Evolutionary conservation across 30 jellyfish, hydroid and myxozoan species (phyloP), one percentile per base, ranked within the genome.

Genomic region (Chironex yamaguchii): DNA sequence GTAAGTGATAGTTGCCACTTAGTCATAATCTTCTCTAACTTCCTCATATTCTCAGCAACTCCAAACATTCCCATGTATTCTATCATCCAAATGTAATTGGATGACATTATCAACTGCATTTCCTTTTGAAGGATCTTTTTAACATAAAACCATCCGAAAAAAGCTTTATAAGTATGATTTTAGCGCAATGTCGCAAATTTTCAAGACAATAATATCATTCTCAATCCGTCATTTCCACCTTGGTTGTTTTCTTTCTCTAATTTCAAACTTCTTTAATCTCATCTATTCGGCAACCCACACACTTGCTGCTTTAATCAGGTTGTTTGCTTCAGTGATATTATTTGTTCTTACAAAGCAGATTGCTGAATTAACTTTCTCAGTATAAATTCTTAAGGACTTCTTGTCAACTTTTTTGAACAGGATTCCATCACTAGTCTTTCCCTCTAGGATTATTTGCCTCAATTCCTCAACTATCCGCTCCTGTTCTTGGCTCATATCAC

Each of bases 141-240:
- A n/a, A n/a, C n/a, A n/a, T n/a, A n/a, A n/a, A n/a, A n/a, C n/a
- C n/a, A n/a, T n/a, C n/a, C n/a, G n/a, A n/a, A n/a, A n/a, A n/a
- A n/a, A n/a, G n/a, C n/a, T n/a, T n/a, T n/a, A n/a, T n/a, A n/a
- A n/a, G n/a, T n/a, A n/a, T n/a, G n/a, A n/a, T n/a, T n/a, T n/a
- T n/a, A n/a, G n/a, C n/a, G n/a, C n/a, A n/a, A n/a, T n/a, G n/a
- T n/a, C n/a, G n/a, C n/a, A n/a, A n/a, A 42, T 21, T n/a, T n/a
- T n/a, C n/a, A n/a, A n/a, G n/a, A n/a, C n/a, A n/a, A n/a, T n/a
- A n/a, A n/a, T n/a, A n/a, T n/a, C n/a, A n/a, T n/a, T n/a, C n/a
- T 63, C 76, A 53, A 53, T 53, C 26, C 71, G 22, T 20, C 71
- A 32, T 32, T 53, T 53, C 71, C n/a, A 53, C 71, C 71, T 20